Evolutionary conservation across 2,888 invertebrate species (phyloP).

Genomic region (Dichetophora obliterata): DNA sequence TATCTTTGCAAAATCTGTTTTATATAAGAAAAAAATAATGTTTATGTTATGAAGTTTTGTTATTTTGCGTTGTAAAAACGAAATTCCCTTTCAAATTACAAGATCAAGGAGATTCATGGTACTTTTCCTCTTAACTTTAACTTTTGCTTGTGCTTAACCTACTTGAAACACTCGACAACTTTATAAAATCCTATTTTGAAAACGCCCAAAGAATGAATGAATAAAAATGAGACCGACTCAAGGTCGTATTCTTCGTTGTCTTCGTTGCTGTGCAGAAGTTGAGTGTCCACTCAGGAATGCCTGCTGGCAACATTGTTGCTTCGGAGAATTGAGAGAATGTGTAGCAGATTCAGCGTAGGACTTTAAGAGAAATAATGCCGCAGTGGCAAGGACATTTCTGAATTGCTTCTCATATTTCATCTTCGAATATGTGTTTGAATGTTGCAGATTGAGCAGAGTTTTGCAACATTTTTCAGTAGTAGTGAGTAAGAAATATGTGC

Average conservation of each 20-base stretch:
- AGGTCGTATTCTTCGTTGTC: background rate
- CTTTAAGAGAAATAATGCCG: slow-evolving; percentile 15
- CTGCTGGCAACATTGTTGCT: slow-evolving; percentile 1
- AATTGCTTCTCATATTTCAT: too few species aligned
- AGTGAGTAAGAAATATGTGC: background rate
- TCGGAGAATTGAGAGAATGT: background rate
- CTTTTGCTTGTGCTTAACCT: background rate
- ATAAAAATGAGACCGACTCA: background rate
- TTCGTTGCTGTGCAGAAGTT: background rate
- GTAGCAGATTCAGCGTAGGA: slow-evolving; percentile 14
- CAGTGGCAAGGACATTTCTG: background rate
- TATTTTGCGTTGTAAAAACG: too few species aligned
- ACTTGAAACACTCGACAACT: background rate
- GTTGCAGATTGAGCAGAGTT: background rate
- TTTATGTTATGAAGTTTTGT: too few species aligned
- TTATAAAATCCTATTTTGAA: background rate
- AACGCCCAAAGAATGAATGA: slow-evolving; percentile 6
- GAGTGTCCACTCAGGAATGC: too few species aligned
- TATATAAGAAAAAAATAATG: too few species aligned
- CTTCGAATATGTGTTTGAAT: background rate
- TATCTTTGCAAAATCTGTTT: too few species aligned
- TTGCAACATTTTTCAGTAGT: background rate
- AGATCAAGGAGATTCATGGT: too few species aligned
- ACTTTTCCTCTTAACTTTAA: too few species aligned
- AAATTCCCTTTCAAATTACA: too few species aligned